phyloP scores from a whole-genome alignment of 2,888 invertebrate species.

The Megalurothrips usitatus region DNA sequence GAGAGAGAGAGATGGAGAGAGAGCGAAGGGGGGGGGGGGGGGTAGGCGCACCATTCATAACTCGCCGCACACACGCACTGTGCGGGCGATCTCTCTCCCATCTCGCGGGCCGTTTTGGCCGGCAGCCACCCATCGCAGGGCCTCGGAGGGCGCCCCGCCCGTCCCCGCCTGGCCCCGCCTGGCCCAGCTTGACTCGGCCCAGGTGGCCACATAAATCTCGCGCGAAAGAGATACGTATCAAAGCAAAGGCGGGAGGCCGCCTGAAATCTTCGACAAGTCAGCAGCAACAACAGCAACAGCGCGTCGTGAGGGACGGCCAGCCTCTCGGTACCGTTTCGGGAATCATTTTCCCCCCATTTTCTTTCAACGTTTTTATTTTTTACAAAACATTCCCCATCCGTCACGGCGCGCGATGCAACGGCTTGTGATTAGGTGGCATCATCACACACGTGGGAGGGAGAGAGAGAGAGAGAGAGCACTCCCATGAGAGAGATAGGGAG shows the following conservation, averaged over 20 bases:
- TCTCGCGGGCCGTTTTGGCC: no score
- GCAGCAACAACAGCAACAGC: not conserved
- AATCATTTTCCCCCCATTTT: not conserved
- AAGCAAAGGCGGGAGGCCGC: not conserved
- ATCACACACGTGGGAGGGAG: not conserved
- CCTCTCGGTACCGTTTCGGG: not conserved
- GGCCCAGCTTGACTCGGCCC: not conserved
- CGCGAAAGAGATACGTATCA: not conserved
- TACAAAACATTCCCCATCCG: no score
- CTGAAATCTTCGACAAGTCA: not conserved
- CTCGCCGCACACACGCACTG: not conserved
- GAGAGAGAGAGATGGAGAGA: no score
- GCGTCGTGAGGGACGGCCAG: not conserved
- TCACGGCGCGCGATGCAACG: no score
- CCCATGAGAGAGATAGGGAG: no score
- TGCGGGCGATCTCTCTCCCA: not conserved
- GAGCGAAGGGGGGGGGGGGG: not conserved
- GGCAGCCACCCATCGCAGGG: no score
- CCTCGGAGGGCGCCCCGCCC: no score
- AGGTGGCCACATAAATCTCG: slow-evolving; percentile 3
- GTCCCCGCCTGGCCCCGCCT: no score
- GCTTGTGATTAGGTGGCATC: not conserved
- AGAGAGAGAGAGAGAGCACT: not conserved
- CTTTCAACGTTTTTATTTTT: no score
- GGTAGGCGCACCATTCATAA: slow-evolving; percentile 10